Evolutionary conservation across 2,797 vertebrate genomes (phyloP), one percentile per base, ranked within the genome.

Genomic region (Mus spretus): DNA sequence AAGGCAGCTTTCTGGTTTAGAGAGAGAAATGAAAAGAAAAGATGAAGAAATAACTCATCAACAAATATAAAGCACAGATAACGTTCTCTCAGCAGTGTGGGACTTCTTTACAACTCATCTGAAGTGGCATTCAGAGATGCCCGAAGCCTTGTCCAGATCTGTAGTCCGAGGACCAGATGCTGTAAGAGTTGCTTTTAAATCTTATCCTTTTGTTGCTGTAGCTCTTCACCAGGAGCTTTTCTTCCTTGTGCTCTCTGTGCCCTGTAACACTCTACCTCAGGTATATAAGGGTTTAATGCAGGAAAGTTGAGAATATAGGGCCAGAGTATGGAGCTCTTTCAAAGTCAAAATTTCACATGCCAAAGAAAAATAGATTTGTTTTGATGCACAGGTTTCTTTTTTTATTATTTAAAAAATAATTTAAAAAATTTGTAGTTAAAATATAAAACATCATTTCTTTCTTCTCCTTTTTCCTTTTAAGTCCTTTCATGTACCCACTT

Each of bases 61-160:
- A 37, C 50, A 82, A 85, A 53, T 61, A 82, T 50, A 81, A 17
- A 97, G 55, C 44, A 79, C n/a, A 83, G 83, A 22, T 85, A 91
- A 96, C 75, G 94, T 91, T 85, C 96, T 37, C 26, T 95, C 77
- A 74, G 82, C 67, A 78, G 19, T 91, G 67, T 94, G 81, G 28
- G 61, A 85, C 92, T 93, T 88, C 65, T 93, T 72, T 17, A 86
- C 87, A 3, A 74, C 92, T n/a, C 87, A n/a, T 93, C 96, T 79
- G 91, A 94, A 89, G 40, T 72, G 50, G 75, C 87, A 92, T 89
- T 96, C 57, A 80, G 37, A 95, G 89, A 92, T 70, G 1, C 40
- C 37, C 67, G 53, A 89, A 55, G 40, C 1, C 20, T 95, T 94
- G 37, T 59, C 34, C 19, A 74, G 47, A 24, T 81, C 57, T 74